Percentiles rank a stretch among this genome's conserved stretches.
These are phyloP conservation scores for Campoplex capitator DNA, from an alignment of 2,888 invertebrate species.

Conservation along the genomic window DNA sequence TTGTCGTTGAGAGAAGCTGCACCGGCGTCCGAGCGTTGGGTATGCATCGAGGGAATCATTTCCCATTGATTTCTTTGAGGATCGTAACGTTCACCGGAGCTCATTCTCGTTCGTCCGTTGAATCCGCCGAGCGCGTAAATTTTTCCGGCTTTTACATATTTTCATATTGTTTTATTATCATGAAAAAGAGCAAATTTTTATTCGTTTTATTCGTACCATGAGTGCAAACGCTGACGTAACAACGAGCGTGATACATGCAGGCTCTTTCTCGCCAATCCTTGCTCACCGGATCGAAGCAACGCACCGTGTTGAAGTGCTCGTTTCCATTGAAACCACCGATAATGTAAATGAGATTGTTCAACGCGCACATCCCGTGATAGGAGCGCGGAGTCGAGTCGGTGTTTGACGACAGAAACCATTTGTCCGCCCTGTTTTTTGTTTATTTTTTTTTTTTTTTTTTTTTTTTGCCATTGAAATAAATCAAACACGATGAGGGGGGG, in stretches of 20 bases:
- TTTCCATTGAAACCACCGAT: constrained; percentile 94
- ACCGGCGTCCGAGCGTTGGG: constrained; percentile 91
- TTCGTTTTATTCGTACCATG: constrained; percentile 85
- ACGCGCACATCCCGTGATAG: constrained; percentile 91
- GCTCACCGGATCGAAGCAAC: constrained; percentile 92
- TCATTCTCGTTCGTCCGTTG: constrained; percentile 91
- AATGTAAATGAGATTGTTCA: constrained; percentile 90
- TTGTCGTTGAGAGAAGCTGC: constrained; percentile 89
- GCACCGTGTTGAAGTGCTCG: constrained; percentile 91
- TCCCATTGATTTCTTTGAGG: constrained; percentile 92
- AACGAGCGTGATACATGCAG: constrained; percentile 92
- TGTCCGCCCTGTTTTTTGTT: constrained; percentile 87
- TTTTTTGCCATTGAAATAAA: too few species aligned
- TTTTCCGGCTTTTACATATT: constrained; percentile 85
- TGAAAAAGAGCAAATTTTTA: neutral
- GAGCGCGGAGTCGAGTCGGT: constrained; percentile 90
- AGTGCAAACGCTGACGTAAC: constrained; percentile 91
- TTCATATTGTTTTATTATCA: too few species aligned
- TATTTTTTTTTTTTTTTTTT: too few species aligned
- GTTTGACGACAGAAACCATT: constrained; percentile 90
- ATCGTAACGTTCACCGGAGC: constrained; percentile 92
- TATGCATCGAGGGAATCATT: constrained; percentile 90
- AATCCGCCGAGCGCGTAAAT: constrained; percentile 95
- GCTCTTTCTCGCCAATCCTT: constrained; percentile 92
- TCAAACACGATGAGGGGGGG: too few species aligned